phyloP scores from a whole-genome alignment of 1,140 invertebrate species.

The Sinonovacula constricta region DNA sequence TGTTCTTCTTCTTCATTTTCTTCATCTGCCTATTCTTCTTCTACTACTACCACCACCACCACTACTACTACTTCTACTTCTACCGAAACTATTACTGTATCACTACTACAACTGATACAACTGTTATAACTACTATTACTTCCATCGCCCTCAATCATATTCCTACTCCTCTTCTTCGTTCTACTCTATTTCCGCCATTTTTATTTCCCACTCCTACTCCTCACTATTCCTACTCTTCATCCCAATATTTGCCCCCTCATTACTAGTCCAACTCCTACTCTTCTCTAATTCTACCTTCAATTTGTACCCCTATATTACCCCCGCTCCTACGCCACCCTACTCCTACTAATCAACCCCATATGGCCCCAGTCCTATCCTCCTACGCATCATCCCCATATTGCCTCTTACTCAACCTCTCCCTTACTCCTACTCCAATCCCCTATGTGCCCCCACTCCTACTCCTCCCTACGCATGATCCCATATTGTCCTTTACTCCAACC shows the following conservation, averaged over 20 bases:
- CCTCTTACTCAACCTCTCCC: constrained; percentile 2
- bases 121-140: not conserved
- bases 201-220: constrained; percentile 20
- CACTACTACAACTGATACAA: not conserved
- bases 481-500: too few relatives aligned
- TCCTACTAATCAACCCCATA: not conserved
- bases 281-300: not conserved
- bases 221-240: constrained; percentile 9
- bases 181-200: constrained; percentile 11
- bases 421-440: constrained; percentile 28
- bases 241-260: constrained; percentile 6
- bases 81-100: not conserved
- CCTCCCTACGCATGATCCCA: too few relatives aligned
- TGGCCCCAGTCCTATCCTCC: too few relatives aligned
- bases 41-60: constrained; percentile 3
- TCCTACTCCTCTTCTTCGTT: too few relatives aligned
- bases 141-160: constrained; percentile 25
- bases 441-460: too few relatives aligned
- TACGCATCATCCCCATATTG: constrained; percentile 11
- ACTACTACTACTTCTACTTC: not conserved
- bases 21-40: not conserved
- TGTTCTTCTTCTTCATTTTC: not conserved
- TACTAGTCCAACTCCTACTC: constrained; percentile 3
- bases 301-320: not conserved
- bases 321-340: constrained; percentile 18